A percentile compares a stretch with the other conserved stretches of the same genome.
Evolutionary conservation across 2,888 invertebrate species (phyloP).

Genomic region (Mesorhabditis sp.): DNA sequence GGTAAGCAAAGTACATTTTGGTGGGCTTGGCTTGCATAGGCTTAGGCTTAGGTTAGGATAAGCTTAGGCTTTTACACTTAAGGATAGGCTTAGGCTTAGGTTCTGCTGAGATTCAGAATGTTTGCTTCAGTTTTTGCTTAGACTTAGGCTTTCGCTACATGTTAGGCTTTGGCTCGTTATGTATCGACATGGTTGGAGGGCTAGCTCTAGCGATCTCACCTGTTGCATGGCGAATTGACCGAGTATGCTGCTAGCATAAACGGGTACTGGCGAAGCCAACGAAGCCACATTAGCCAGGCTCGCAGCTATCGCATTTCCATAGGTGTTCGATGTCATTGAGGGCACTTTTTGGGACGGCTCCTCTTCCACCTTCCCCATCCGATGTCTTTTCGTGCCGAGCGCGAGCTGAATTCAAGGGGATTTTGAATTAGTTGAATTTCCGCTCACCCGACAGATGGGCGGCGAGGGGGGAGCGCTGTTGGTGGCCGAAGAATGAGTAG

Average conservation of each 20-base stretch:
- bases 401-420: neutral
- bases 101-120: too few species aligned
- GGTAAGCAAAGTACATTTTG: neutral
- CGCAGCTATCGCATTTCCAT: too few species aligned
- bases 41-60: too few species aligned
- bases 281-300: neutral
- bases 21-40: too few species aligned
- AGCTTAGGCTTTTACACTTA: too few species aligned
- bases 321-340: too few species aligned
- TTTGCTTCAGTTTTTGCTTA: too few species aligned
- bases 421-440: too few species aligned
- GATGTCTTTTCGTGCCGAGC: slow-evolving; percentile 5
- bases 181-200: too few species aligned
- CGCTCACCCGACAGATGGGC: neutral
- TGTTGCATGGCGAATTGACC: slow-evolving; percentile 1
- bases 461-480: neutral
- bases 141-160: too few species aligned
- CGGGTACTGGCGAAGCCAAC: slow-evolving; percentile 1
- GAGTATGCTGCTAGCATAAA: neutral
- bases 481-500: neutral
- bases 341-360: neutral
- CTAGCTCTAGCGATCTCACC: neutral
- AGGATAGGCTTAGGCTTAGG: too few species aligned
- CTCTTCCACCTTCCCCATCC: neutral
- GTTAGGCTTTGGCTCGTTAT: too few species aligned